Evolutionary conservation across 1,140 invertebrate species (phyloP), one percentile per base, ranked within the genome.

Genomic region (Penaeus indicus): DNA sequence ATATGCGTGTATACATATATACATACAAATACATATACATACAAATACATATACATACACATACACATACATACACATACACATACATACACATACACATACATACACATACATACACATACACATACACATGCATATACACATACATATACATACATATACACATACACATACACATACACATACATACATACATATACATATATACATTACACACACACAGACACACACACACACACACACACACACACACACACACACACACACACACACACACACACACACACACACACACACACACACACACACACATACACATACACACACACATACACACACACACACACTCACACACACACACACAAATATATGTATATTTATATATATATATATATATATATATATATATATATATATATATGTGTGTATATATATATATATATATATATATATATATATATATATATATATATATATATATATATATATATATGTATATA

Each of bases 191-290:
- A 38, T 77, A 10, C 0, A 27, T 77, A 38, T 77, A 38, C 47
- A 38, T n/a, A n/a, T 63, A 27, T 62, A 19, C 1, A 54, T 42
- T 7, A 21, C 8, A 19, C 19, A 54, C 22, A 81, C 8, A 61
- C 18, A 22, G 19, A 61, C 47, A 27, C 21, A 38, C 3, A 27
- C 19, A 25, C 10, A 32, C 10, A 47, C 4, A 32, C 27, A 84
- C 64, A 84, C 64, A 84, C 64, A 67, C 38, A 67, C 27, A 83
- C 27, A 83, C 27, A 83, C 27, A 64, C 27, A 83, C 27, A 83
- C 42, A 83, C 27, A 83, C 27, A 83, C 27, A 32, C 27, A 83
- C 25, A 83, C 25, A 32, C 27, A 62, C 62, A 62, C 62, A 67
- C 62, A 62, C 62, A 62, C 62, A 62, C 62, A 62, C 62, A 62